Conservation (phyloP, 2,888 invertebrate species). For the Drosophila anomelani region DNA sequence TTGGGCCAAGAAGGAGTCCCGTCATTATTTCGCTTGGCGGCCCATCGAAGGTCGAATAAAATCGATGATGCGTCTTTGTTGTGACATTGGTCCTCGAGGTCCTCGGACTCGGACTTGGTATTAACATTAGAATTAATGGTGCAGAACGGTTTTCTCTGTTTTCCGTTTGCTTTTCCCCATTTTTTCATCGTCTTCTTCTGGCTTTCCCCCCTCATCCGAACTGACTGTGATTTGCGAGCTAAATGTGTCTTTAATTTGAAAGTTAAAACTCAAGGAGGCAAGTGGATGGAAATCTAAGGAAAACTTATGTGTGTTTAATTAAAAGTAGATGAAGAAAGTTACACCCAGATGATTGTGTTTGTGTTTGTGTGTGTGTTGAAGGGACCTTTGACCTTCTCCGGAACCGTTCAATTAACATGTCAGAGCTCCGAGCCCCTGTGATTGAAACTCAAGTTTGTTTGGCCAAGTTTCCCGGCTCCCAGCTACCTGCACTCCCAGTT, state of each 20-base stretch:
- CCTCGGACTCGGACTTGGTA: slow-evolving; percentile 57
- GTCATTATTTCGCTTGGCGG: slow-evolving; percentile 71
- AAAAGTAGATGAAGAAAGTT: slow-evolving; percentile 28
- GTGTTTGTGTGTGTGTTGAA: not conserved
- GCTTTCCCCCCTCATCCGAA: not conserved
- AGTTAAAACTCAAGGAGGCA: slow-evolving; percentile 36
- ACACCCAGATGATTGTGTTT: no score
- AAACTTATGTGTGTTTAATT: slow-evolving; percentile 34
- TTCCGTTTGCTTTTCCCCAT: slow-evolving; percentile 31
- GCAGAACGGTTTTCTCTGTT: slow-evolving; percentile 64
- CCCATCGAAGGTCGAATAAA: slow-evolving; percentile 76
- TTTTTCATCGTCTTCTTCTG: not conserved
- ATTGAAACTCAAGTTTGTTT: slow-evolving; percentile 34
- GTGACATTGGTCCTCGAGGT: slow-evolving; percentile 30
- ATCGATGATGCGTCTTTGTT: slow-evolving; percentile 66
- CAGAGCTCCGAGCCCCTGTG: slow-evolving; percentile 23
- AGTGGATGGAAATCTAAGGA: slow-evolving; percentile 18
- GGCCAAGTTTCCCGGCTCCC: slow-evolving; percentile 26
- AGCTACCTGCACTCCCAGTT: not conserved
- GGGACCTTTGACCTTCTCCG: not conserved
- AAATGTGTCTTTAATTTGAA: slow-evolving; percentile 77
- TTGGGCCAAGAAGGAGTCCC: slow-evolving; percentile 26
- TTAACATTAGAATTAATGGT: slow-evolving; percentile 79
- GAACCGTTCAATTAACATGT: slow-evolving; percentile 37
- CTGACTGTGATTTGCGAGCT: slow-evolving; percentile 45